A percentile compares a stretch with the other conserved stretches of the same genome.
Evolutionary conservation across 2,888 invertebrate genomes (phyloP).

Genomic region (Drosophila flavopinicola): DNA sequence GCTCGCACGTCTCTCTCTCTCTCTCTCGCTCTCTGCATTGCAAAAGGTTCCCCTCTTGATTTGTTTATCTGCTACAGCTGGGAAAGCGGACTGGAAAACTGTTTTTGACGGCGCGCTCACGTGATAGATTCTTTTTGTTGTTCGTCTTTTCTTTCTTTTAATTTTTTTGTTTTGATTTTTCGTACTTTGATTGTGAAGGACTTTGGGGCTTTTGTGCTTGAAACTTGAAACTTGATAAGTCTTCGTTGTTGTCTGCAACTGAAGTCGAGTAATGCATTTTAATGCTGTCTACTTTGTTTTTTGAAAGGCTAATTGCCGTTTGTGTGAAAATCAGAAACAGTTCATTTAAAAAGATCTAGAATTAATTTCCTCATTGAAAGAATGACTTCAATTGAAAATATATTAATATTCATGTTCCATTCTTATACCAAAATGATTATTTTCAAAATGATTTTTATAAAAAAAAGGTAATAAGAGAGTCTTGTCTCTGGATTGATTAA

Average conservation of each 20-base stretch:
- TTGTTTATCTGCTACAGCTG: conserved; percentile 27
- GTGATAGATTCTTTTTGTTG: conserved; percentile 58
- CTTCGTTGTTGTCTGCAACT: conserved; percentile 32
- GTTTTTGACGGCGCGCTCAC: conserved; percentile 59
- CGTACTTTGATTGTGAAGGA: conserved; percentile 41
- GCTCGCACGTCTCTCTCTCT: conserved; percentile 12
- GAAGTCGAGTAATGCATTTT: conserved; percentile 27
- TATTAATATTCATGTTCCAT: too few species aligned
- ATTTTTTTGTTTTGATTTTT: conserved; percentile 20
- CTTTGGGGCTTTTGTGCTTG: conserved; percentile 33
- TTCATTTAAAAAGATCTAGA: too few species aligned
- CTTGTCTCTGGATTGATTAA: too few species aligned
- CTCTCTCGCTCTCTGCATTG: background rate
- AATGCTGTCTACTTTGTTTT: conserved; percentile 6
- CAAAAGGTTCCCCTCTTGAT: conserved; percentile 6
- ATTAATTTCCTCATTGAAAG: too few species aligned
- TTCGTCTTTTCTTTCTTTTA: conserved; percentile 19
- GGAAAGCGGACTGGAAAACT: conserved; percentile 33
- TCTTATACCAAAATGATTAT: too few species aligned
- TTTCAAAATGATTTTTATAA: too few species aligned
- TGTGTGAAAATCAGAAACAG: too few species aligned
- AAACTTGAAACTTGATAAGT: conserved; percentile 43
- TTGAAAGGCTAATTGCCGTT: conserved; percentile 7
- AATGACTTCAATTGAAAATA: too few species aligned
- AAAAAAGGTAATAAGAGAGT: too few species aligned